phyloP scores from a whole-genome alignment of 2,888 invertebrate genomes.

The Plagiodera versicolora region DNA sequence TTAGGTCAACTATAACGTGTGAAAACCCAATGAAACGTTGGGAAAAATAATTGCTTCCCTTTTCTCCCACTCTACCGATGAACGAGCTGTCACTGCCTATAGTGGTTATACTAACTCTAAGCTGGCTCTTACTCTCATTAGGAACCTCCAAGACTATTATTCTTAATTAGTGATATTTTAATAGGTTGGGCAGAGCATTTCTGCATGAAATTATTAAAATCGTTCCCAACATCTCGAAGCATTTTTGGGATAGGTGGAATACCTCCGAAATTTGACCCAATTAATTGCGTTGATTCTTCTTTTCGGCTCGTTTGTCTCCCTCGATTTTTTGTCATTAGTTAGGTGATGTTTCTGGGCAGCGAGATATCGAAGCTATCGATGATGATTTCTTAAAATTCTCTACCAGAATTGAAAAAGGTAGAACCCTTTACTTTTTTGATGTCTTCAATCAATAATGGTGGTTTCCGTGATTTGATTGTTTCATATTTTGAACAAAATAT shows the following conservation, averaged over 20 bases:
- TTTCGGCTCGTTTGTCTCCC: not conserved
- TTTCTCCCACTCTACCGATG: not conserved
- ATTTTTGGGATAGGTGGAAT: constrained; percentile 20
- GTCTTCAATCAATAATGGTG: no score
- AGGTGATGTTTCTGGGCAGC: no score
- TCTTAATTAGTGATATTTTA: constrained; percentile 25
- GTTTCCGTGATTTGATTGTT: no score
- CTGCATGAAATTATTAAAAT: constrained; percentile 27
- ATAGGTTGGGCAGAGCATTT: constrained; percentile 17
- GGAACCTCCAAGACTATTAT: constrained; percentile 25
- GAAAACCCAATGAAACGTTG: no score
- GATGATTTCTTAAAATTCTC: no score
- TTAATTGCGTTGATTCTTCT: not conserved
- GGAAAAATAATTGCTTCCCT: constrained; percentile 7
- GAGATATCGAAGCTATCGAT: no score
- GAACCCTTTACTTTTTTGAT: no score
- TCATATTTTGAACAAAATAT: no score
- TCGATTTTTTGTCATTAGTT: not conserved
- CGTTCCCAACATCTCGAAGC: constrained; percentile 14
- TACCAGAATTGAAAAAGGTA: no score
- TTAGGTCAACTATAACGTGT: no score
- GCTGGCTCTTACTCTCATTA: constrained; percentile 24
- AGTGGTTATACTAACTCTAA: constrained; percentile 9
- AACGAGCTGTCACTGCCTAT: not conserved
- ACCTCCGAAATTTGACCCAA: constrained; percentile 11